Conservation (phyloP, 2,888 invertebrate species). For the Chromoteleia sp. region DNA sequence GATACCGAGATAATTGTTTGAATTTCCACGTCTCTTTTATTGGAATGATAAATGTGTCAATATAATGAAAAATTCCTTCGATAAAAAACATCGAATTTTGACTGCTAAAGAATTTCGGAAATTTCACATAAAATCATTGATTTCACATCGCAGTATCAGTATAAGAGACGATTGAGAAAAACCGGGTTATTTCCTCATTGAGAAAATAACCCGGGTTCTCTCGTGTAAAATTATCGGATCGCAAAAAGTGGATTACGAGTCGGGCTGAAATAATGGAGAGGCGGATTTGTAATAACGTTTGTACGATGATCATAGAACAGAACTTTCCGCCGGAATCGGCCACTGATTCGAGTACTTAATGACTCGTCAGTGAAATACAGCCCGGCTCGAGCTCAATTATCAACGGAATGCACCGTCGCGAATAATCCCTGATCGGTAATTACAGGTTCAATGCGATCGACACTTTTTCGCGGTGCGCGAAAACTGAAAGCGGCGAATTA, state of each 20-base stretch:
- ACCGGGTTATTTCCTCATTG: constrained; percentile 13
- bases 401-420: constrained; percentile 1
- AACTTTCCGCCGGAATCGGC: constrained; percentile 18
- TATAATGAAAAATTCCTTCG: constrained; percentile 65
- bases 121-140: no score
- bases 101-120: not conserved
- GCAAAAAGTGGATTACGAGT: constrained; percentile 26
- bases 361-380: constrained; percentile 25
- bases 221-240: constrained; percentile 22
- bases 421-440: constrained; percentile 24
- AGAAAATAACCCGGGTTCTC: constrained; percentile 7
- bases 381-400: constrained; percentile 23
- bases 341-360: constrained; percentile 55
- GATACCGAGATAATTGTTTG: constrained; percentile 29
- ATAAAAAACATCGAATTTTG: not conserved
- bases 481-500: not conserved
- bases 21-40: constrained; percentile 3
- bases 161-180: not conserved
- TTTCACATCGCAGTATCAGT: no score
- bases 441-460: constrained; percentile 19
- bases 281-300: constrained; percentile 38
- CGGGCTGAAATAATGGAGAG: constrained; percentile 32
- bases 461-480: constrained; percentile 11
- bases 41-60: constrained; percentile 46
- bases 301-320: constrained; percentile 23